Conservation (phyloP, 2,888 invertebrate species). For the Apomyelois bistriatella region DNA sequence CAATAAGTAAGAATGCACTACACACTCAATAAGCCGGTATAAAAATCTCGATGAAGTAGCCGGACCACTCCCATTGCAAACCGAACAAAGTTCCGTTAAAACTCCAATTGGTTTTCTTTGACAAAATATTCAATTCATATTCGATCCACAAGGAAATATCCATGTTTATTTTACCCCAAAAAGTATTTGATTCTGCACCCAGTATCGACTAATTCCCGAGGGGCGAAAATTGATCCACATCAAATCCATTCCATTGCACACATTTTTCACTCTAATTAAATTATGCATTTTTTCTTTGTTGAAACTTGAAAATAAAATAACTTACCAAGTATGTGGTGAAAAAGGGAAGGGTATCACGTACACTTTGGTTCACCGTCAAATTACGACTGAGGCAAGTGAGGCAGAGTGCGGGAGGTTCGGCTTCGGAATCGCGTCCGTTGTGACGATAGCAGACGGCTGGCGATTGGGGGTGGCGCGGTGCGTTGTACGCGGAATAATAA, state of each 20-base stretch:
- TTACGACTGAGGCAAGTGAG: conserved; percentile 51
- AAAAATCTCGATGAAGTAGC: conserved; percentile 45
- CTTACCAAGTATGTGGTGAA: conserved; percentile 56
- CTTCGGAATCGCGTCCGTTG: conserved; percentile 23
- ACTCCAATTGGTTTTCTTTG: conserved; percentile 15
- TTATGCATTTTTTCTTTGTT: neutral
- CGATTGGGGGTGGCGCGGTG: neutral
- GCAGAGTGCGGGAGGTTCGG: no score
- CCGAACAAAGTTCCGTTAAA: conserved; percentile 42
- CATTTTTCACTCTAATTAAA: neutral
- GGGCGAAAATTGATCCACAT: conserved; percentile 8
- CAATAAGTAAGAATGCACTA: conserved; percentile 13
- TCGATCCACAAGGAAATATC: conserved; percentile 25
- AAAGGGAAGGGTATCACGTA: conserved; percentile 39
- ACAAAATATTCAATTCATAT: conserved; percentile 9
- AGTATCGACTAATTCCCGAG: conserved; percentile 39
- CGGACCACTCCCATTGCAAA: conserved; percentile 39
- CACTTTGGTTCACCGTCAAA: conserved; percentile 53
- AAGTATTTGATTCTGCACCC: conserved; percentile 24
- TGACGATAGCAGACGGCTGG: conserved; percentile 27
- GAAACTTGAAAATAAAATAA: conserved; percentile 28
- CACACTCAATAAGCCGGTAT: conserved; percentile 16
- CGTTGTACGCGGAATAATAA: conserved; percentile 10
- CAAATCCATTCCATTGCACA: neutral
- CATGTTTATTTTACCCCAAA: conserved; percentile 22